A percentile compares a stretch with the other conserved stretches of the same genome.
Evolutionary conservation across 2,888 invertebrate species (phyloP).

Genomic region (Andrena flavipes): DNA sequence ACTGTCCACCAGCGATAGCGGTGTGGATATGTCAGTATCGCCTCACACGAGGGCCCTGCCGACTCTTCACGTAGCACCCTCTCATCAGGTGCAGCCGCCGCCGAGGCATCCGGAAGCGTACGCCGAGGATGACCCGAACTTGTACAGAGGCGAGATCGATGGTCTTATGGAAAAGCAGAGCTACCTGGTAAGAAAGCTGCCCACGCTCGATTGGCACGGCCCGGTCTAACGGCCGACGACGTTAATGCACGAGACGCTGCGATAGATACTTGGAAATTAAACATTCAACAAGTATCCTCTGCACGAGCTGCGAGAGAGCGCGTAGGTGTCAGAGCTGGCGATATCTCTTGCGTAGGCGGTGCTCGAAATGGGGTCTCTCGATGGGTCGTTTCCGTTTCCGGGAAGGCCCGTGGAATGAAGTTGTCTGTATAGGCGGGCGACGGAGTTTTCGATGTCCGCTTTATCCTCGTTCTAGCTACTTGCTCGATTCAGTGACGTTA

Average conservation of each 20-base stretch:
- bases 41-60: slow-evolving; percentile 82
- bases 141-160: slow-evolving; percentile 91
- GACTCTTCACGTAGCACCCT: slow-evolving; percentile 79
- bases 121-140: slow-evolving; percentile 89
- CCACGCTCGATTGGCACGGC: slow-evolving; percentile 4
- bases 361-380: slow-evolving; percentile 23
- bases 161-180: slow-evolving; percentile 91
- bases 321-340: slow-evolving; percentile 33
- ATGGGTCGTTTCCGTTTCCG: slow-evolving; percentile 11
- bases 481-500: background rate
- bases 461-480: slow-evolving; percentile 18
- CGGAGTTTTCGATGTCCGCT: slow-evolving; percentile 10
- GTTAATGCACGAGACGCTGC: slow-evolving; percentile 37
- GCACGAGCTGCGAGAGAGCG: slow-evolving; percentile 26
- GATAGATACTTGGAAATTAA: slow-evolving; percentile 37
- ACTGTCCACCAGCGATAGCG: slow-evolving; percentile 86
- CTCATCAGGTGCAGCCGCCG: slow-evolving; percentile 78
- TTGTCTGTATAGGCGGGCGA: slow-evolving; percentile 2
- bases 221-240: slow-evolving; percentile 31
- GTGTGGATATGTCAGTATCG: slow-evolving; percentile 85
- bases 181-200: slow-evolving; percentile 78
- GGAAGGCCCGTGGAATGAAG: slow-evolving; percentile 16
- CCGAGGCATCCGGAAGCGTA: slow-evolving; percentile 84
- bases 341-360: slow-evolving; percentile 53
- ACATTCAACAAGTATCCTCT: slow-evolving; percentile 52